Evolutionary conservation across 2,888 invertebrate genomes (phyloP), one percentile per base, ranked within the genome.

Genomic region (Amiota mariae): DNA sequence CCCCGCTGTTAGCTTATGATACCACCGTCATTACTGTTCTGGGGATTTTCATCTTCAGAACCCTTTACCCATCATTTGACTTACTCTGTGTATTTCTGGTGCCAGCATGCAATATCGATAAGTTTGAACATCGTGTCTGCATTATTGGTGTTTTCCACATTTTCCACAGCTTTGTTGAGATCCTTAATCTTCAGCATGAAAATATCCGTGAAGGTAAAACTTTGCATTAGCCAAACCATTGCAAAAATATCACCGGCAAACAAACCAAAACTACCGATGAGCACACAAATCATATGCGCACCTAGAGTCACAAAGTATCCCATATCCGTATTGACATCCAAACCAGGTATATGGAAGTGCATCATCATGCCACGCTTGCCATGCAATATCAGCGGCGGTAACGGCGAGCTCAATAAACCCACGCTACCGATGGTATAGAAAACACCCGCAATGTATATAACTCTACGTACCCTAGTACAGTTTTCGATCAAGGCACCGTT

Each of bases 191-290:
- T 86, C 0, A 79, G 18, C 1, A 72, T 73, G 9, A 86, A 67
- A 1, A 86, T 51, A 63, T 83, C 79, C n/a, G 77, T 73, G 72
- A 80, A 82, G 8, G 81, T 70, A 8, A 61, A 73, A 0, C 72
- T 70, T 46, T 85, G 86, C 15, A 75, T 56, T 13, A 81, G 49
- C 68, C 73, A 75, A 0, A 81, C 68, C 11, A 85, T 56, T 8
- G 82, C 72, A 11, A 79, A 47, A 15, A 82, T 71, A 48, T 86
- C 85, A 0, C 84, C 85, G 0, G 79, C 77, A 71, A 78, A 86
- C 1, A 82, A 75, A 0, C 86, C 81, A 46, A 82, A 75, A 2
- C 48, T 78, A 0, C 76, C 82, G 4, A 80, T 12, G 6, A 76
- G 1, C 1, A 82, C 1, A 12, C 72, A 77, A 9, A 51, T 1